Conservation (phyloP, 2,113 vertebrate genomes). For the Uria lomvia region DNA sequence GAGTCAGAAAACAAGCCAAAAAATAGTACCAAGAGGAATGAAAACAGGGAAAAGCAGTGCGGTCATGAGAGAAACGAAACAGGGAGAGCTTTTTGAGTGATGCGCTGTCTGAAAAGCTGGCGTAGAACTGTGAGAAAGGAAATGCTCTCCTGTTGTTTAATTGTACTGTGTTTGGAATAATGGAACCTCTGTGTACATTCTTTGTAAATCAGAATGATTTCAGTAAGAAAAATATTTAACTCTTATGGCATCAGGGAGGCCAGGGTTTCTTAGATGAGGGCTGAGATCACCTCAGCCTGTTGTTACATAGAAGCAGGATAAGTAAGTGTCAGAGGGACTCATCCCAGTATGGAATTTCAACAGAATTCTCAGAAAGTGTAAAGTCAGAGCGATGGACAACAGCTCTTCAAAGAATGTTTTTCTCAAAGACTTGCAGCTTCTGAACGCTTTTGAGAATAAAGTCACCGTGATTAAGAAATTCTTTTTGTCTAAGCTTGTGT, state of each 20-base stretch:
- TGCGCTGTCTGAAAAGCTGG: conserved; percentile 27
- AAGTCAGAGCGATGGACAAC: neutral
- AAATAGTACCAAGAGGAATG: neutral
- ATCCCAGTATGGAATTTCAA: neutral
- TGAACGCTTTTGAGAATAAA: neutral
- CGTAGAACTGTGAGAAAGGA: conserved; percentile 57
- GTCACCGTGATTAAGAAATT: neutral
- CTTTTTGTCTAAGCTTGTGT: neutral
- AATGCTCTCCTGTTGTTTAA: conserved; percentile 52
- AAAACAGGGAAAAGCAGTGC: neutral
- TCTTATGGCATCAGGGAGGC: conserved; percentile 18
- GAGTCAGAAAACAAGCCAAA: neutral
- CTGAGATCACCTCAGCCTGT: neutral
- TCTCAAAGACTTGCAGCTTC: neutral
- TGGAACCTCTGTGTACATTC: conserved; percentile 53
- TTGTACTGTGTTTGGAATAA: conserved; percentile 55
- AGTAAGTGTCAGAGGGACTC: neutral
- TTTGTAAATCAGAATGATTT: conserved; percentile 51
- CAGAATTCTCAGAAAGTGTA: neutral
- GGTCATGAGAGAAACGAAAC: neutral
- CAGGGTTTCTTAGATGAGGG: neutral
- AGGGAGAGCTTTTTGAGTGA: conserved; percentile 6
- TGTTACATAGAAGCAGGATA: neutral
- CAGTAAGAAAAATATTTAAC: conserved; percentile 59
- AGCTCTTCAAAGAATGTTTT: neutral